Evolutionary conservation across 2,797 vertebrate genomes (phyloP).

Genomic region (Mus caroli): DNA sequence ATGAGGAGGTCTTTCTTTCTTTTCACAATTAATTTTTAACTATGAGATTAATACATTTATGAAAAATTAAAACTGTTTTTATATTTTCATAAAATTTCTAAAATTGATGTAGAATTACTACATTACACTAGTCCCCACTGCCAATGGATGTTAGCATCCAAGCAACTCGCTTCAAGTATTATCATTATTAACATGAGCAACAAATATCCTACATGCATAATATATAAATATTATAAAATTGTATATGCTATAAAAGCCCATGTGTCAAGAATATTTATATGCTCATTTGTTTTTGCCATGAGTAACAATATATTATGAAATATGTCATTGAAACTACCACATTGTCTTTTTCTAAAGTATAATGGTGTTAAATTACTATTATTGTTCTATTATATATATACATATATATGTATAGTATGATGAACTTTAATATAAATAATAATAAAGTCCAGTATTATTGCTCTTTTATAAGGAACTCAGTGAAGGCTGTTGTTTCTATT

Average conservation of each 20-base stretch:
- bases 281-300: not conserved
- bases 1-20: not conserved
- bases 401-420: not conserved
- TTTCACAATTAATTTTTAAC: not conserved
- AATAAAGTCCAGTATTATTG: not conserved
- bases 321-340: not conserved
- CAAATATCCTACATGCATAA: not conserved
- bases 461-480: not conserved
- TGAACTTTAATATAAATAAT: constrained; percentile 29
- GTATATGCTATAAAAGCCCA: not conserved
- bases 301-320: not conserved
- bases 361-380: not conserved
- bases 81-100: not conserved
- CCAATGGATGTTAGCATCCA: not conserved
- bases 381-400: not conserved
- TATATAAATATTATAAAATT: not conserved
- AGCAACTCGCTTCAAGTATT: not conserved
- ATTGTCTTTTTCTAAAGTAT: not conserved
- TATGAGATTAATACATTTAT: not conserved
- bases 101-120: constrained; percentile 20
- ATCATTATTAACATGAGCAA: not conserved
- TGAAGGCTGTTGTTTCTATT: not conserved
- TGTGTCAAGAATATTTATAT: not conserved
- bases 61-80: not conserved
- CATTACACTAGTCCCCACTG: not conserved